phyloP scores from a whole-genome alignment of 2,888 invertebrate genomes.

The Thymelicus sylvestris region DNA sequence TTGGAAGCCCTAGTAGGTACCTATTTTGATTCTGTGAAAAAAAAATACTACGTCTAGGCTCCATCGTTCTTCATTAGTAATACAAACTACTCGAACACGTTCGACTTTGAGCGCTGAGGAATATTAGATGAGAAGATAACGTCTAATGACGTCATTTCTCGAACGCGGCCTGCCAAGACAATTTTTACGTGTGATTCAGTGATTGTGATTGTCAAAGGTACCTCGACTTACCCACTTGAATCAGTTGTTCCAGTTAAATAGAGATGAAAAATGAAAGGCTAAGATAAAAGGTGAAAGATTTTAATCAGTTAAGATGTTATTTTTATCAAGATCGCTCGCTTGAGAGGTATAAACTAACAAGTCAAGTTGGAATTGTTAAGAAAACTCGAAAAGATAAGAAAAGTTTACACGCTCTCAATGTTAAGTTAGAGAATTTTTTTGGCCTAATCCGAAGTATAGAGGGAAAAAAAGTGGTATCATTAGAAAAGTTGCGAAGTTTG shows the following conservation, averaged over 20 bases:
- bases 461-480: conserved; percentile 35
- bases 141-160: not conserved
- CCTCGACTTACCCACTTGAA: conserved; percentile 3
- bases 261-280: not conserved
- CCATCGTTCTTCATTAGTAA: not conserved
- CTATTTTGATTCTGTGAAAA: too few relatives aligned
- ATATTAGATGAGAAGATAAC: not conserved
- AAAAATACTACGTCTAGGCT: not conserved
- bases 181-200: too few relatives aligned
- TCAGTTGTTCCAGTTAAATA: not conserved
- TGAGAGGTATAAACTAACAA: conserved; percentile 13
- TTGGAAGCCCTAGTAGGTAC: too few relatives aligned
- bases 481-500: conserved; percentile 31
- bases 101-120: not conserved
- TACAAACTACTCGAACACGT: too few relatives aligned
- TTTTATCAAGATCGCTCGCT: not conserved
- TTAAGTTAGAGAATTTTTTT: conserved; percentile 28
- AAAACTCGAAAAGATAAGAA: conserved; percentile 29
- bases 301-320: conserved; percentile 4
- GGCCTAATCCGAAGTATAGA: conserved; percentile 24
- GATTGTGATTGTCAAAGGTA: not conserved
- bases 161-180: not conserved
- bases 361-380: conserved; percentile 20
- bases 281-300: not conserved
- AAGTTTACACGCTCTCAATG: conserved; percentile 26